phyloP scores from a whole-genome alignment of 2,113 vertebrate species.

The Heloderma charlesbogerti region DNA sequence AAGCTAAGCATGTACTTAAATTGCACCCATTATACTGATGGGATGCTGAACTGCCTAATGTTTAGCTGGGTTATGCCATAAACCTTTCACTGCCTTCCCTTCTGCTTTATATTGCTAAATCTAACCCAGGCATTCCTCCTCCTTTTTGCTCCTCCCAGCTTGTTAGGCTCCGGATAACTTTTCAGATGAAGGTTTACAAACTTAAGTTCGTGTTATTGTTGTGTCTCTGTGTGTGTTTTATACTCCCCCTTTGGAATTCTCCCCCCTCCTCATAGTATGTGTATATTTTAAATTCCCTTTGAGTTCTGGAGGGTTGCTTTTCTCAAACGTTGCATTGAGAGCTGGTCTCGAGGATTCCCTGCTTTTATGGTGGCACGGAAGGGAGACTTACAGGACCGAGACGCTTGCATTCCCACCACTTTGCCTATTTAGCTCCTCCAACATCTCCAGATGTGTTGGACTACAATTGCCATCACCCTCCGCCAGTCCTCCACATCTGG shows the following conservation, averaged over 20 bases:
- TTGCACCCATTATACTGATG: background rate
- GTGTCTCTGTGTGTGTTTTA: background rate
- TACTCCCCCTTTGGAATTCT: background rate
- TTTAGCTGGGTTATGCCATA: background rate
- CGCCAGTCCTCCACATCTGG: no score
- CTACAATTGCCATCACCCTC: no score
- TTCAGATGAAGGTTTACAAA: background rate
- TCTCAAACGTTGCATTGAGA: constrained; percentile 14
- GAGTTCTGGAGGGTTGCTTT: background rate
- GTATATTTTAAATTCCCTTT: background rate
- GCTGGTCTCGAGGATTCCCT: constrained; percentile 2
- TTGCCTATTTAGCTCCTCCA: background rate
- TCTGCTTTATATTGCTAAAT: fast-evolving
- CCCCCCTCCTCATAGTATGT: fast-evolving
- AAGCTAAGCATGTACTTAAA: no score
- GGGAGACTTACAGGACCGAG: constrained; percentile 18
- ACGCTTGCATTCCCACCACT: background rate
- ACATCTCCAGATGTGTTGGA: no score
- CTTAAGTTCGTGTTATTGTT: background rate
- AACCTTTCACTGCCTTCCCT: fast-evolving
- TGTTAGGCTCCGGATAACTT: constrained; percentile 42
- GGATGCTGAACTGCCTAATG: background rate
- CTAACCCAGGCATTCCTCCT: background rate
- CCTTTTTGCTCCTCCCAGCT: background rate
- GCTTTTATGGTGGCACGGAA: background rate